These are phyloP conservation scores for Mesorhabditis sp. DNA, from an alignment of 2,888 invertebrate species.

Conservation along the genomic window DNA sequence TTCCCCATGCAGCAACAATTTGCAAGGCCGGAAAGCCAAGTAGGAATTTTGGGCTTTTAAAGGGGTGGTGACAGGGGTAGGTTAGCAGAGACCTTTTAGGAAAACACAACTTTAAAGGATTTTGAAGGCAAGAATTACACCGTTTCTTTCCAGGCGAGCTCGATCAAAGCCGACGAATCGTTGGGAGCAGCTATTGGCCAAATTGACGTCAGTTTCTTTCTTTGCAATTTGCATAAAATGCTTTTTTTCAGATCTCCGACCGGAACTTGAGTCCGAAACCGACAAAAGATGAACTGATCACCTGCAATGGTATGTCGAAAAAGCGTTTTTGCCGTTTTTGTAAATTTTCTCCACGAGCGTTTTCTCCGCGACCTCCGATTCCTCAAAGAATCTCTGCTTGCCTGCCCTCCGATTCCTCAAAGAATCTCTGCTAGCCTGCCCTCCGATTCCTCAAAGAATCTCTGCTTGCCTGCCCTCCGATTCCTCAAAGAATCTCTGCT, in stretches of 20 bases:
- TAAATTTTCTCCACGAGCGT: background rate
- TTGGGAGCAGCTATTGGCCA: background rate
- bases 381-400: background rate
- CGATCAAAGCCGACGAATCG: background rate
- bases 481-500: too few species aligned
- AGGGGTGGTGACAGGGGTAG: background rate
- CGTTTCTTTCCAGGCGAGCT: background rate
- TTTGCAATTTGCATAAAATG: background rate
- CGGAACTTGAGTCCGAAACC: background rate
- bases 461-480: too few species aligned
- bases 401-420: too few species aligned
- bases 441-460: too few species aligned
- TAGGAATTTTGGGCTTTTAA: background rate
- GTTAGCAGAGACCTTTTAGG: background rate
- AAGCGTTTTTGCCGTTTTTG: background rate
- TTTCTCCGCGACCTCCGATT: background rate
- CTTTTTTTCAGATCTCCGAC: background rate
- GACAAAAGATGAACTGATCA: background rate
- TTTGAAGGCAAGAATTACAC: background rate
- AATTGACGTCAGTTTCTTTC: background rate
- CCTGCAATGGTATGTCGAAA: background rate
- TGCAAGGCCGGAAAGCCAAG: slow-evolving; percentile 6
- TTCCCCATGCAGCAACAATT: slow-evolving; percentile 32
- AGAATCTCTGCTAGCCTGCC: too few species aligned
- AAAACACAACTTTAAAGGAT: background rate